phyloP scores from a whole-genome alignment of 2,797 vertebrate genomes.

The Mareca strepera region DNA sequence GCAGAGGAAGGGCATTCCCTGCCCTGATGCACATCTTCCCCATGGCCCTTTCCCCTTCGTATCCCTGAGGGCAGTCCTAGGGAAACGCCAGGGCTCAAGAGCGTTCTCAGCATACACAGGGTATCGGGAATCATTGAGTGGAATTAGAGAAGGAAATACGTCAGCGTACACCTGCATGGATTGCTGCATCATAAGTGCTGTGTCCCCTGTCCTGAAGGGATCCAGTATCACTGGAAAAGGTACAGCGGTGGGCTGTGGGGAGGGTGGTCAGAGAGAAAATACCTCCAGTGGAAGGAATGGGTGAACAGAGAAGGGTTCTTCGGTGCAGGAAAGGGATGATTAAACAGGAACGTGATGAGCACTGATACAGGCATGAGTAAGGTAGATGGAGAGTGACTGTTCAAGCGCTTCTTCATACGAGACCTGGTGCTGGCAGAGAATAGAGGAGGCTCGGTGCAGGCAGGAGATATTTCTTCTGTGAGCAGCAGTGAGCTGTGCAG shows the following conservation, averaged over 20 bases:
- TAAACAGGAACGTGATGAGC: conserved; percentile 18
- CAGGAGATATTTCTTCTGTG: conserved; percentile 9
- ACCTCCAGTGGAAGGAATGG: background rate
- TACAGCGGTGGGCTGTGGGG: background rate
- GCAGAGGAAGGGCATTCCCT: background rate
- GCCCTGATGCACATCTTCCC: background rate
- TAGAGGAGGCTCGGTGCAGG: conserved; percentile 11
- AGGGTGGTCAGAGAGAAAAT: background rate
- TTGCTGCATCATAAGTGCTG: background rate
- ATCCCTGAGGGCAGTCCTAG: background rate
- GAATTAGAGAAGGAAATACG: background rate
- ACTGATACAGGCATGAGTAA: background rate
- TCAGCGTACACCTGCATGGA: background rate
- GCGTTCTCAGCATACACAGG: background rate
- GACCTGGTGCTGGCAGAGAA: background rate
- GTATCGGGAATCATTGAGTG: background rate
- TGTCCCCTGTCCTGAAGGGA: background rate
- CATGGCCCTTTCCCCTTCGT: background rate
- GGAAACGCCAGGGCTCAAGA: background rate
- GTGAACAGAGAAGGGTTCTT: background rate
- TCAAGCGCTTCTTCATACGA: background rate
- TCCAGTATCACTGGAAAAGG: background rate
- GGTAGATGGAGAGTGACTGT: conserved; percentile 18
- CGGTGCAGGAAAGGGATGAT: background rate
- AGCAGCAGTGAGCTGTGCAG: conserved; percentile 22